Evolutionary conservation across 2,797 vertebrate genomes (phyloP).

Genomic region (Scarus forsteni): DNA sequence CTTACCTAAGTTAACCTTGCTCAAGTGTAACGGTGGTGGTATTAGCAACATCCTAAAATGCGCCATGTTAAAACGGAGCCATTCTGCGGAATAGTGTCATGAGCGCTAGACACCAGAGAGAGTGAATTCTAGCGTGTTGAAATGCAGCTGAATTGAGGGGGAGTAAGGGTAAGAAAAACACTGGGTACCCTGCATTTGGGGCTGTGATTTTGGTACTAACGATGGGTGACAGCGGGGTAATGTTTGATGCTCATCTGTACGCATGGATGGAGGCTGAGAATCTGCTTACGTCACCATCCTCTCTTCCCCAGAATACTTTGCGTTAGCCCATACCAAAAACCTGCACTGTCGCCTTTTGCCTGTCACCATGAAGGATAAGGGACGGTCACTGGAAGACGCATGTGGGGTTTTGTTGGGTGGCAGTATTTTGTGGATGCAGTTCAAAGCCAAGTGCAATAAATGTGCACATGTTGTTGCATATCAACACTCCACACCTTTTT

Average conservation of each 20-base stretch:
- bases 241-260: slow-evolving; percentile 55
- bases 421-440: background rate
- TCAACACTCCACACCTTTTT: background rate
- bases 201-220: slow-evolving; percentile 57
- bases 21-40: background rate
- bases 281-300: slow-evolving; percentile 71
- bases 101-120: background rate
- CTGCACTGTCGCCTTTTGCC: background rate
- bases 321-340: slow-evolving; percentile 20
- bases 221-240: slow-evolving; percentile 48
- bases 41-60: slow-evolving; percentile 40
- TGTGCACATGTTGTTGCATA: background rate
- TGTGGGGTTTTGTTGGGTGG: no score
- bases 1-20: background rate
- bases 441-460: background rate
- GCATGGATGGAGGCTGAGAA: slow-evolving; percentile 82
- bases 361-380: slow-evolving; percentile 17
- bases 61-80: slow-evolving; percentile 73
- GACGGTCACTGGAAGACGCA: background rate
- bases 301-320: slow-evolving; percentile 65
- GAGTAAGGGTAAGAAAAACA: slow-evolving; percentile 38
- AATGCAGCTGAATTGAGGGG: slow-evolving; percentile 31
- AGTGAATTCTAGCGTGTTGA: background rate
- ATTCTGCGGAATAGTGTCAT: background rate
- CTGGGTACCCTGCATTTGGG: slow-evolving; percentile 20